Conservation (phyloP, 2,888 invertebrate genomes). For the Serrognathus titanus region DNA sequence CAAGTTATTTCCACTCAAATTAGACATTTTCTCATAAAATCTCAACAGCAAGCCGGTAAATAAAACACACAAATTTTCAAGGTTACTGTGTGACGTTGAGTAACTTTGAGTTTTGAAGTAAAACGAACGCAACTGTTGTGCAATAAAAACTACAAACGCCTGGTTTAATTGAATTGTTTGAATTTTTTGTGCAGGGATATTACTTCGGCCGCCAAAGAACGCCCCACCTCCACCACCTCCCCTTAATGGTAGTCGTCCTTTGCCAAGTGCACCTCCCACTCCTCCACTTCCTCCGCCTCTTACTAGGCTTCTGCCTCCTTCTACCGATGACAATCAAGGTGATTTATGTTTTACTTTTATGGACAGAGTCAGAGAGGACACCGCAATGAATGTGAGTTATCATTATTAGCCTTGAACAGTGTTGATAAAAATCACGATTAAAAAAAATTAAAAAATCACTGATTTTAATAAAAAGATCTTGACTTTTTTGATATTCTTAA, state of each 20-base stretch:
- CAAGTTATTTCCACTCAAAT: too few relatives aligned
- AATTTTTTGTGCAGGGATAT: slow-evolving; percentile 14
- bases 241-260: slow-evolving; percentile 16
- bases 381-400: slow-evolving; percentile 64
- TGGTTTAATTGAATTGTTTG: background rate
- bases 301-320: slow-evolving; percentile 3
- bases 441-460: slow-evolving; percentile 33
- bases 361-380: slow-evolving; percentile 82
- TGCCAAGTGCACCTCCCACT: slow-evolving; percentile 19
- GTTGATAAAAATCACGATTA: too few relatives aligned
- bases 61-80: too few relatives aligned
- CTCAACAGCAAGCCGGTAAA: too few relatives aligned
- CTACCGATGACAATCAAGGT: slow-evolving; percentile 8
- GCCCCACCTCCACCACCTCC: slow-evolving; percentile 37
- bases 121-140: too few relatives aligned
- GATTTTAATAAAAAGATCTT: too few relatives aligned
- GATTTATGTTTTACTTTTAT: slow-evolving; percentile 62
- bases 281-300: slow-evolving; percentile 32
- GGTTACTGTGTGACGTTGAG: too few relatives aligned
- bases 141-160: too few relatives aligned
- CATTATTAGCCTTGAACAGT: background rate
- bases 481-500: too few relatives aligned
- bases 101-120: too few relatives aligned
- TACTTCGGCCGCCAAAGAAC: slow-evolving; percentile 30
- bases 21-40: too few relatives aligned